phyloP scores from a whole-genome alignment of 1,140 invertebrate genomes.

The Theocolax elegans region DNA sequence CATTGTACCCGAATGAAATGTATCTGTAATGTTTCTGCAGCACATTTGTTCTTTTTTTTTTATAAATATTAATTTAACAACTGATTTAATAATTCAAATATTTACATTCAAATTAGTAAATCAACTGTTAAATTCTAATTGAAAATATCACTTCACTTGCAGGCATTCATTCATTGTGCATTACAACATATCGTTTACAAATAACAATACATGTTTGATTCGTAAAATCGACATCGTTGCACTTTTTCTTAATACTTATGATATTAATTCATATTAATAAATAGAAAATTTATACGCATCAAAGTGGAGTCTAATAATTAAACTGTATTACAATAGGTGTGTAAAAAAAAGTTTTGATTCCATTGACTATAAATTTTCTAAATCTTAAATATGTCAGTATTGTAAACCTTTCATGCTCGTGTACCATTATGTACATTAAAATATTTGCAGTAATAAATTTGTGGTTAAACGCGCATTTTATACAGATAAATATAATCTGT shows the following conservation, averaged over 20 bases:
- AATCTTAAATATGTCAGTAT: conserved; percentile 24
- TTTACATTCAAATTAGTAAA: conserved; percentile 3
- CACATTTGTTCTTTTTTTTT: no score
- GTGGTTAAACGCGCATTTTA: conserved; percentile 16
- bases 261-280: conserved; percentile 27
- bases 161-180: conserved; percentile 19
- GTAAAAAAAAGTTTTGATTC: no score
- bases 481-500: conserved; percentile 38
- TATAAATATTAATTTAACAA: background rate
- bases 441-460: no score
- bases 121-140: conserved; percentile 17
- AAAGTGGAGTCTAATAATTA: no score
- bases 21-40: no score
- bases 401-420: conserved; percentile 27
- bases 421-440: no score
- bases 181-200: conserved; percentile 13
- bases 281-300: conserved; percentile 38
- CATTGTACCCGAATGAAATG: no score
- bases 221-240: conserved; percentile 6
- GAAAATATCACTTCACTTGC: conserved; percentile 7
- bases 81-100: conserved; percentile 18
- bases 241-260: conserved; percentile 11
- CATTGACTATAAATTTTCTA: conserved; percentile 43
- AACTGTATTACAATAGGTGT: no score
- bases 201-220: conserved; percentile 6